Evolutionary conservation across 2,113 vertebrate species (phyloP), one percentile per base, ranked within the genome.

Genomic region (Aldabrachelys gigantea): DNA sequence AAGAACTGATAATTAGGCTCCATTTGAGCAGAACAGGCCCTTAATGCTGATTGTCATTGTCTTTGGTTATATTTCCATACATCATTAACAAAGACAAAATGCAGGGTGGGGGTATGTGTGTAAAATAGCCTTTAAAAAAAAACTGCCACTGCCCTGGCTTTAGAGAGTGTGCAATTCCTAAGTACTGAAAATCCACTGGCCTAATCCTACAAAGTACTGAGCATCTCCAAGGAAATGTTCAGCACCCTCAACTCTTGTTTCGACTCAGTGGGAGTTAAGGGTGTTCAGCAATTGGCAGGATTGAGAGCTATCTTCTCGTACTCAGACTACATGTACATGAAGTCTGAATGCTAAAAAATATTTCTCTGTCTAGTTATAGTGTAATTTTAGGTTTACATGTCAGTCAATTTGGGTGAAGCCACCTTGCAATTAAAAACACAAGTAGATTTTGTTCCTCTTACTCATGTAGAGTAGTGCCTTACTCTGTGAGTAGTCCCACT

Each of bases 391-490:
- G 19, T 80, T 80, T 57, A 53, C 44, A 10, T n/a, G 53, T 89
- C 85, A 92, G 22, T 92, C n/a, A 41, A 1, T 87, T 57, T 57
- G 25, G 5, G 3, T 89, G 84, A 87, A 78, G 83, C 27, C 44
- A 88, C 49, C 47, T 89, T 8, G 25, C 3, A 0, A 6, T 91
- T 91, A 91, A 95, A 95, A 95, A 85, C 16, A 19, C 75, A 9
- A 1, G 1, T 84, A 84, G 41, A 47, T 87, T 96, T 89, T 95
- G 79, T 65, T 89, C 75, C 65, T 54, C 65, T 94, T 95, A 25
- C 16, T 62, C 89, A 88, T 54, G 50, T 85, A 92, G 57, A n/a
- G 8, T 91, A 38, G 88, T 94, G 92, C 88, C 79, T 92, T 76
- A 44, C 41, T 27, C 38, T 1, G 0, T 69, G 62, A 81, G 50